These are phyloP conservation scores for Siniperca scherzeri DNA, from an alignment of 2,797 vertebrate species.

Conservation along the genomic window DNA sequence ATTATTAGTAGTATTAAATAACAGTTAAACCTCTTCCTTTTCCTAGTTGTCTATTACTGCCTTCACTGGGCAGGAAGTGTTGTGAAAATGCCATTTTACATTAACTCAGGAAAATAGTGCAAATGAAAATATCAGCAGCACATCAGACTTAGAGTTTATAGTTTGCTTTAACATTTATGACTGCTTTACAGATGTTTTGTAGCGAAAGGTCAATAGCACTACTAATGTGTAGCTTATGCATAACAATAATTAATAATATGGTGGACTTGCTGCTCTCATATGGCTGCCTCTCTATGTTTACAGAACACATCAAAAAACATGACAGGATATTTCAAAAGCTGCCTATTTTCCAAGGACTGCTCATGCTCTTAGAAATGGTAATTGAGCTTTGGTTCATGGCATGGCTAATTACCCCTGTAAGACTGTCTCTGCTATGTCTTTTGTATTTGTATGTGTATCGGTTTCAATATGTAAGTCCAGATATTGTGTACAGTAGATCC, in stretches of 20 bases:
- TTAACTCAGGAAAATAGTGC: background rate
- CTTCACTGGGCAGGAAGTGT: background rate
- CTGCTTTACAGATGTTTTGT: background rate
- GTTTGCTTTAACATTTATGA: background rate
- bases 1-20: slow-evolving; percentile 13
- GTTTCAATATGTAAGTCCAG: slow-evolving; percentile 53
- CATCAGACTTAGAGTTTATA: background rate
- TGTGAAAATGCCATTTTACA: slow-evolving; percentile 1
- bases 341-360: slow-evolving; percentile 16
- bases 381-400: slow-evolving; percentile 43
- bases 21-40: slow-evolving; percentile 3
- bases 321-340: slow-evolving; percentile 38
- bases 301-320: slow-evolving; percentile 18
- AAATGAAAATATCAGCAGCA: background rate
- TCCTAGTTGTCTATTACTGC: background rate
- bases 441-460: slow-evolving; percentile 32
- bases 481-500: slow-evolving; percentile 59
- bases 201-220: background rate
- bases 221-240: background rate
- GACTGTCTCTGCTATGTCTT: slow-evolving; percentile 41
- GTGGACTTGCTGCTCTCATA: background rate
- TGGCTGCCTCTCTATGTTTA: slow-evolving; percentile 20
- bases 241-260: slow-evolving; percentile 20
- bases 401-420: slow-evolving; percentile 53
- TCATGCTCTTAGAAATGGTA: slow-evolving; percentile 32